phyloP scores from a whole-genome alignment of 1,140 invertebrate genomes.

The Homarus americanus region DNA sequence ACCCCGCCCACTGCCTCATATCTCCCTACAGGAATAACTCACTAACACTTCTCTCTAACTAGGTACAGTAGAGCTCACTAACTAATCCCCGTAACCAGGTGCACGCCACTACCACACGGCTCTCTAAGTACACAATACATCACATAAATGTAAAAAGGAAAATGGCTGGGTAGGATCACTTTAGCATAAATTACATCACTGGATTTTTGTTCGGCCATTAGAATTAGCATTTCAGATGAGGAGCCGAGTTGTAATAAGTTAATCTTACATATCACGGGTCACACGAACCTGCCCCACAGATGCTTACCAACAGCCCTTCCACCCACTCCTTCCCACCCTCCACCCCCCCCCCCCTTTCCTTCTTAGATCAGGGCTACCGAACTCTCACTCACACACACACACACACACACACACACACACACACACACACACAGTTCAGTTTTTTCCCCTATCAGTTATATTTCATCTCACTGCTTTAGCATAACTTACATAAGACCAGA shows the following conservation, averaged over 20 bases:
- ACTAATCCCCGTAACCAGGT: not conserved
- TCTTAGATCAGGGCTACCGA: no score
- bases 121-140: conserved; percentile 68
- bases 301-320: not conserved
- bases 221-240: conserved; percentile 72
- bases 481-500: not conserved
- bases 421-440: not conserved
- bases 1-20: not conserved
- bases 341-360: conserved; percentile 6
- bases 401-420: no score
- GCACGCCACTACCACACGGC: conserved; percentile 23
- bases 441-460: not conserved
- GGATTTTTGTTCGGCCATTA: conserved; percentile 69
- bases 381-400: not conserved
- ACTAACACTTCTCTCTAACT: not conserved
- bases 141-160: conserved; percentile 68
- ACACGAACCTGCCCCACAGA: conserved; percentile 48
- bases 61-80: not conserved
- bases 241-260: conserved; percentile 69
- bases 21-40: not conserved
- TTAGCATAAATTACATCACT: conserved; percentile 69
- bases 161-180: conserved; percentile 64
- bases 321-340: not conserved
- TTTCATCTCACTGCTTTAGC: not conserved
- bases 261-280: conserved; percentile 67